Conservation (phyloP, 2,113 vertebrate genomes). For the Chaetorhynchus papuensis region DNA sequence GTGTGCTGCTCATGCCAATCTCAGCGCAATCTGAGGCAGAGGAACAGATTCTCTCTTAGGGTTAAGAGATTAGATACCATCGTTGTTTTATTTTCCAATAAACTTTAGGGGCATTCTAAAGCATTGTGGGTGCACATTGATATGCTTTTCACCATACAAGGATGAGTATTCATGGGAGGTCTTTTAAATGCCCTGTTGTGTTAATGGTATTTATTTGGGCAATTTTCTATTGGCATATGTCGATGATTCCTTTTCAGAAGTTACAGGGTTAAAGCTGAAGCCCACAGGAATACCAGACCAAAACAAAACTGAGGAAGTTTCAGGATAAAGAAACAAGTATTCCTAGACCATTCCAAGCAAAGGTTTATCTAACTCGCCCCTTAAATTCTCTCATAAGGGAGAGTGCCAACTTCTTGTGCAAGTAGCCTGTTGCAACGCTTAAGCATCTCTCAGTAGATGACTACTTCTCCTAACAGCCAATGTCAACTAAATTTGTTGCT, state of each 20-base stretch:
- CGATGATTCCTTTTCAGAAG: neutral
- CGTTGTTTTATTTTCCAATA: neutral
- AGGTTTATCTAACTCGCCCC: neutral
- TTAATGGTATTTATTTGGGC: neutral
- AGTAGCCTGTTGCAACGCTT: neutral
- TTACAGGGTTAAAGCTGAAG: neutral
- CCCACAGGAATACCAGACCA: neutral
- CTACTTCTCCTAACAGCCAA: neutral
- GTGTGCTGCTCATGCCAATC: neutral
- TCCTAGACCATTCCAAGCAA: neutral
- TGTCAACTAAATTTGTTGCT: neutral
- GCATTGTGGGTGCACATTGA: neutral
- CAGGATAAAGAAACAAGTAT: neutral
- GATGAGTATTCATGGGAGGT: neutral
- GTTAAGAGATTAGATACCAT: constrained; percentile 24
- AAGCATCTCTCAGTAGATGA: neutral
- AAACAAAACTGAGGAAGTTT: neutral
- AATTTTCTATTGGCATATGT: neutral
- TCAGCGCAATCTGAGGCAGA: neutral
- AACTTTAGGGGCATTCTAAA: neutral
- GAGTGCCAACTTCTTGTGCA: neutral
- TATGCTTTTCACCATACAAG: neutral
- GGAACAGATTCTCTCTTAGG: neutral
- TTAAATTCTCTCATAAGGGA: neutral
- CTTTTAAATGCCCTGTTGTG: neutral